phyloP scores from a whole-genome alignment of 2,113 vertebrate species.

The Entomyzon cyanotis region DNA sequence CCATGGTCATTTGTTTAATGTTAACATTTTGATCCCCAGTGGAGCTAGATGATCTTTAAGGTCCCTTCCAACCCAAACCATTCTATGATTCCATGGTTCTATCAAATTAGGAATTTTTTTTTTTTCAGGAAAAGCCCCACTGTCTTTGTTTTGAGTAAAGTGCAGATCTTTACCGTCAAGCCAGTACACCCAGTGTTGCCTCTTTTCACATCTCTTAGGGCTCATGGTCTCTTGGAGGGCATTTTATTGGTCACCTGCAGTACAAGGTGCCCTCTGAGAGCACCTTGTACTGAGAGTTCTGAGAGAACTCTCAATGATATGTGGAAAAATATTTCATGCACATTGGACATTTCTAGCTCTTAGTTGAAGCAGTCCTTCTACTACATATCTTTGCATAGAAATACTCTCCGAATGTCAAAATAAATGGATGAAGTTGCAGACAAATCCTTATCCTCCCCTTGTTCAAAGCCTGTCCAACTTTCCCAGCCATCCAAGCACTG shows the following conservation, averaged over 20 bases:
- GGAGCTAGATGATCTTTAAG: not conserved
- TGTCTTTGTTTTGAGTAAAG: not conserved
- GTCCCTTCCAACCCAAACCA: not conserved
- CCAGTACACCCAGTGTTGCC: not conserved
- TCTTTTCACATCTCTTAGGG: not conserved
- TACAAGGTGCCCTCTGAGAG: not conserved
- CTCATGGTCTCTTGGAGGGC: not conserved
- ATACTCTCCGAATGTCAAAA: not conserved
- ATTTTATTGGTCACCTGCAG: not conserved
- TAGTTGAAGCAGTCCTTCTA: not conserved
- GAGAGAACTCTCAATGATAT: not conserved
- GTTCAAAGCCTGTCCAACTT: not conserved
- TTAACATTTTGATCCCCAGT: not conserved
- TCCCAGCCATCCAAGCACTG: rapidly evolving
- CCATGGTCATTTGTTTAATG: not conserved
- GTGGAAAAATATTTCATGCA: not conserved
- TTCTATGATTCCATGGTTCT: not conserved
- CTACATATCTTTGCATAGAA: not conserved
- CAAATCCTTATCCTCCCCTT: not conserved
- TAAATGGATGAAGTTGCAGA: not conserved
- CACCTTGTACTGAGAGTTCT: too few relatives aligned
- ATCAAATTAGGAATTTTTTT: not conserved
- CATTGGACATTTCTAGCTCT: not conserved
- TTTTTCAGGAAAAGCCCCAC: not conserved
- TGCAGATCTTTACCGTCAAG: not conserved